Evolutionary conservation across 1,140 invertebrate genomes (phyloP), one percentile per base, ranked within the genome.

Genomic region (Tetramorium parvispinum): DNA sequence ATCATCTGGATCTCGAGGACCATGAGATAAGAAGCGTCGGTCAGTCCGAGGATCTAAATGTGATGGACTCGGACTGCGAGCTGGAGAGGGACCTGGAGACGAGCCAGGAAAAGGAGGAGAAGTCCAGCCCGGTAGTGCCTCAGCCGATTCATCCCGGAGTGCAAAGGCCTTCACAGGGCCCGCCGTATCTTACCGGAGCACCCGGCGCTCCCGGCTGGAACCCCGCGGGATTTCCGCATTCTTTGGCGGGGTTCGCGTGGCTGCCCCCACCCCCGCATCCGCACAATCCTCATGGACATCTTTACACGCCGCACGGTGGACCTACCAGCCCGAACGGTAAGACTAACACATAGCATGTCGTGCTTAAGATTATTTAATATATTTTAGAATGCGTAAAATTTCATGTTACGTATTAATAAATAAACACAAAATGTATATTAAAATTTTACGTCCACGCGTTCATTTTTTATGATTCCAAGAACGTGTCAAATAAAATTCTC

Each of bases 271-370:
- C 94, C 6, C 94, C 95, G 27, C 94, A 95, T 81, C 94, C 94
- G 3, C 95, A 95, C 87, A 95, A 94, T 90, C 94, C 94, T 18
- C 94, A 95, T 66, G 94, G 94, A 89, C 95, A 95, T 79, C 94
- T 95, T 43, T 95, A 95, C 89, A 93, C 93, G 6, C 92, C 94
- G 2, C 94, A 95, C 65, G 94, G 94, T 57, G 94, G 93, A 87
- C 93, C 94, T 0, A 95, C 94, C 24, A 95, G 95, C 90, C 95
- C 95, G 1, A 95, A 95, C 85, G 95, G 95, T 95, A 88, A 94
- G 92, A 70, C n/a, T 24, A 81, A 40, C 24, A 78, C 24, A 27
- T n/a, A 49, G 0, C 6, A n/a, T n/a, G n/a, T 59, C 49, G 27
- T 59, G 21, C n/a, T 75, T 46, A 3, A 59, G 16, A 10, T 32